These are phyloP conservation scores for Mesoclemmys tuberculata DNA, from an alignment of 2,113 vertebrate genomes.

Conservation along the genomic window DNA sequence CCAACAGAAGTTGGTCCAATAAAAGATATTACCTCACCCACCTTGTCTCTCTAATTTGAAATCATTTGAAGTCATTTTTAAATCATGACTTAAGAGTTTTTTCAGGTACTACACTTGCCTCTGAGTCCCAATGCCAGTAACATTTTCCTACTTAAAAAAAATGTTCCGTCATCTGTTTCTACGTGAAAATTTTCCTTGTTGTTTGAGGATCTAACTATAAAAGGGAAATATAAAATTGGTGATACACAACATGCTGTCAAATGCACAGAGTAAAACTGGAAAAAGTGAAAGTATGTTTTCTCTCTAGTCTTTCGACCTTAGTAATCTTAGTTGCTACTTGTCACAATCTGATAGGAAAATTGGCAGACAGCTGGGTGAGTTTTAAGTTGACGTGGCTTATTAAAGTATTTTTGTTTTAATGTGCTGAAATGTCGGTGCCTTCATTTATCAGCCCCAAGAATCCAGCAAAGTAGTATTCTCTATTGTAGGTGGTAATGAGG, in stretches of 20 bases:
- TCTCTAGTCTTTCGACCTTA: neutral
- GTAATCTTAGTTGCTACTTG: neutral
- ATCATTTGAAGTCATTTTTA: neutral
- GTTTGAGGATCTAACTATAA: neutral
- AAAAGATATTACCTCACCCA: neutral
- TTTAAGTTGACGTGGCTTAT: rapidly evolving
- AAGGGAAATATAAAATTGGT: neutral
- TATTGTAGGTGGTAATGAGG: neutral
- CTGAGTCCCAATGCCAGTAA: neutral
- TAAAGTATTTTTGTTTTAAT: neutral
- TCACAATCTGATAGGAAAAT: neutral
- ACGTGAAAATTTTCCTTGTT: neutral
- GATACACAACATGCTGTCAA: neutral
- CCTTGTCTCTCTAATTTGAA: neutral
- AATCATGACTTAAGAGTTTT: neutral
- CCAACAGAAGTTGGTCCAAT: neutral
- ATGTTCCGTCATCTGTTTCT: neutral
- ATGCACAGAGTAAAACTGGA: neutral
- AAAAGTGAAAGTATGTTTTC: neutral
- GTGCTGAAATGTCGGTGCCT: neutral
- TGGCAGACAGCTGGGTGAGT: neutral
- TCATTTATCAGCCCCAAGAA: neutral
- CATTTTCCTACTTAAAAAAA: neutral
- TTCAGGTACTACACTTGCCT: neutral
- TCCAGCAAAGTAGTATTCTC: neutral